These are phyloP conservation scores for Polypterus bichir DNA, from an alignment of 2,113 vertebrate genomes.

Conservation along the genomic window DNA sequence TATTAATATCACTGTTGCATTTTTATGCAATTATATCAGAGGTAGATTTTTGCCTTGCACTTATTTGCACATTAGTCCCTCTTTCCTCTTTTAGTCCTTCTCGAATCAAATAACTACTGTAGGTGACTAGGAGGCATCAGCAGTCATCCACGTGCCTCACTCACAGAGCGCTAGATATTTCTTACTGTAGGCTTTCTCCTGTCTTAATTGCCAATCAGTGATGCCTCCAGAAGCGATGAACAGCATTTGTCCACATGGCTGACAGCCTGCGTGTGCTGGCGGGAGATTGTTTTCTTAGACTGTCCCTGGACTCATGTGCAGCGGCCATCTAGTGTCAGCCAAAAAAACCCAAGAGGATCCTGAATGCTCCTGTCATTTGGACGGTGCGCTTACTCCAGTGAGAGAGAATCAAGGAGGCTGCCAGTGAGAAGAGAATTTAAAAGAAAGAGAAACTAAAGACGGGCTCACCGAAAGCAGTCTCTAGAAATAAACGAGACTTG, in stretches of 20 bases:
- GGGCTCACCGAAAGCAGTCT: conserved; percentile 9
- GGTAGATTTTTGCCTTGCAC: too few relatives aligned
- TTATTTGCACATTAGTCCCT: too few relatives aligned
- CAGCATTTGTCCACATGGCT: conserved; percentile 38
- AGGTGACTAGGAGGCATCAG: too few relatives aligned
- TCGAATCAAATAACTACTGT: too few relatives aligned
- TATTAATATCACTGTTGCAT: too few relatives aligned
- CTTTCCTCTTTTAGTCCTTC: too few relatives aligned
- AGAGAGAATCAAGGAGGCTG: conserved; percentile 36
- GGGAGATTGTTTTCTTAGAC: conserved; percentile 38
- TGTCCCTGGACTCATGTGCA: conserved; percentile 35
- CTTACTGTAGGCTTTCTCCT: conserved; percentile 17
- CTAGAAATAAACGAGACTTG: conserved; percentile 7
- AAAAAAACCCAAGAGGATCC: conserved; percentile 39
- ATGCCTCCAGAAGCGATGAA: conserved; percentile 26
- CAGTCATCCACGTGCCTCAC: not conserved
- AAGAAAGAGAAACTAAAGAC: conserved; percentile 31
- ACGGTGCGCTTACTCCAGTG: conserved; percentile 32
- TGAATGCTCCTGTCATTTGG: conserved; percentile 38
- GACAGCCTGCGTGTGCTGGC: conserved; percentile 37
- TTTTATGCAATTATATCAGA: too few relatives aligned
- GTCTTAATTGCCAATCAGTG: conserved; percentile 42
- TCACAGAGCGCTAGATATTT: not conserved
- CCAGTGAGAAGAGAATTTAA: conserved; percentile 38
- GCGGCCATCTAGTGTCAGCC: conserved; percentile 35